Conservation (phyloP, 2,888 invertebrate genomes). For the Troides helena region DNA sequence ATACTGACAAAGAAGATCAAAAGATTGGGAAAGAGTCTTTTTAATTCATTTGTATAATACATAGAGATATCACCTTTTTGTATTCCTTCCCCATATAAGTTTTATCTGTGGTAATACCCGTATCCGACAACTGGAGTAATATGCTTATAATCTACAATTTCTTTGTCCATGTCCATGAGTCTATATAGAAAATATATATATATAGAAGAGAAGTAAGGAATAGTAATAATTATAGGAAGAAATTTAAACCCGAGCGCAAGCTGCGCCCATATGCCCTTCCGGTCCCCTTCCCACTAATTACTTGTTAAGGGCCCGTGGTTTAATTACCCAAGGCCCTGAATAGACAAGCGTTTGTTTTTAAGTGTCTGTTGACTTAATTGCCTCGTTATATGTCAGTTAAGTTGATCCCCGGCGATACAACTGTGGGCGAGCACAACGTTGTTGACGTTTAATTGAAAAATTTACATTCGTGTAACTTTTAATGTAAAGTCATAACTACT, state of each 20-base stretch:
- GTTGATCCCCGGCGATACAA: background rate
- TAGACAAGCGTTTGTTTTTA: slow-evolving; percentile 40
- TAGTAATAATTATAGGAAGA: slow-evolving; percentile 40
- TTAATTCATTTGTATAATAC: no score
- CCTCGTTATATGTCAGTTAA: slow-evolving; percentile 17
- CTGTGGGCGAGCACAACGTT: background rate
- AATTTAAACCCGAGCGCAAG: slow-evolving; percentile 58
- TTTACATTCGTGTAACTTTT: background rate
- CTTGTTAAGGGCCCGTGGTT: slow-evolving; percentile 52
- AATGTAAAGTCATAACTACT: no score
- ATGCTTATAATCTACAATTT: no score
- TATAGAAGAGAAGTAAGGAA: slow-evolving; percentile 12
- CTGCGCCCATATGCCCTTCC: slow-evolving; percentile 65
- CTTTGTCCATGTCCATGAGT: background rate
- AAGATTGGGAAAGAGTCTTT: no score
- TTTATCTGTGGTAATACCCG: no score
- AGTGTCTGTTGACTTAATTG: slow-evolving; percentile 30
- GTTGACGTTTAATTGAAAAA: background rate
- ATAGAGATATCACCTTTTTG: no score
- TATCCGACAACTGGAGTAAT: background rate
- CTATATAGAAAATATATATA: background rate
- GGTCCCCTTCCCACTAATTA: slow-evolving; percentile 63
- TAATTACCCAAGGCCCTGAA: slow-evolving; percentile 46
- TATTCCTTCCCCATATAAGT: no score
- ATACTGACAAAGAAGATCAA: no score